phyloP scores from a whole-genome alignment of 1,140 invertebrate species.

The Laupala kohalensis region DNA sequence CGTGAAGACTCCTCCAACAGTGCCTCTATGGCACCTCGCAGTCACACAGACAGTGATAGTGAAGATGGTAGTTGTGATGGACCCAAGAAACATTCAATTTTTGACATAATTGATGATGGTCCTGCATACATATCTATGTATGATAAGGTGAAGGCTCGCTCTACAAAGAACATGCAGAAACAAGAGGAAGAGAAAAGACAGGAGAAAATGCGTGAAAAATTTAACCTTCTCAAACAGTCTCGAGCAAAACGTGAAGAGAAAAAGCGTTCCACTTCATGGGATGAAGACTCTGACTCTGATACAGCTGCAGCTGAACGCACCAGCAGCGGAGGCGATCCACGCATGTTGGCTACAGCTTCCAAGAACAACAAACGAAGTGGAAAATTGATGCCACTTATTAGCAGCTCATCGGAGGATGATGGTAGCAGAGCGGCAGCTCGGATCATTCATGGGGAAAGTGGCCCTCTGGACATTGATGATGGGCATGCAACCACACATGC shows the following conservation, averaged over 20 bases:
- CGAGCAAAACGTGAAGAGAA: conserved; percentile 71
- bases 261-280: conserved; percentile 73
- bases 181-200: conserved; percentile 77
- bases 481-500: background rate
- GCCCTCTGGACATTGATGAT: background rate
- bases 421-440: conserved; percentile 20
- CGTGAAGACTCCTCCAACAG: too few species aligned
- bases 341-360: conserved; percentile 31
- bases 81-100: conserved; percentile 79
- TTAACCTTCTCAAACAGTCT: conserved; percentile 75
- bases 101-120: conserved; percentile 78
- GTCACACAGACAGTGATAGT: conserved; percentile 32
- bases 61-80: conserved; percentile 46
- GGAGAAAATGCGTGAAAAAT: conserved; percentile 77
- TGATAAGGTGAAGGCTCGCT: conserved; percentile 92
- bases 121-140: conserved; percentile 95
- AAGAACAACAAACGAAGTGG: conserved; percentile 19
- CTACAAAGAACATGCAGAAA: conserved; percentile 83
- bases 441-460: background rate
- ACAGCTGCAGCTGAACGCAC: conserved; percentile 12
- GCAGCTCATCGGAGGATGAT: conserved; percentile 43
- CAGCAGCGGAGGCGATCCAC: conserved; percentile 41
- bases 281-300: conserved; percentile 61
- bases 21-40: too few species aligned
- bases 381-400: conserved; percentile 36